Base-by-base conservation (phyloP, 2,113 vertebrate species). In the Cyanoderma ruficeps region DNA sequence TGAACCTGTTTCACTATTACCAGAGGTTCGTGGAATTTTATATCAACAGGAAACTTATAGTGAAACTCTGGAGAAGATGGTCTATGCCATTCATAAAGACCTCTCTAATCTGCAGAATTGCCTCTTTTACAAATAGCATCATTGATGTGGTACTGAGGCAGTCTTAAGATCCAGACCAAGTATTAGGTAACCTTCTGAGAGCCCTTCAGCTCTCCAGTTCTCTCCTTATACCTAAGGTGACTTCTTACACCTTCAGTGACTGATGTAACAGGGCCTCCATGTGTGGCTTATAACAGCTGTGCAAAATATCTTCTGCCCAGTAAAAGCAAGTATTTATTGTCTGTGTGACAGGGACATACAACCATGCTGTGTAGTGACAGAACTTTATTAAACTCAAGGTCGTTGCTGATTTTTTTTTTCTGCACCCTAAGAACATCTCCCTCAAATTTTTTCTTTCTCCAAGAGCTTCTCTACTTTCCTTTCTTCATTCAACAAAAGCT, bases 31-130 rank as follows among this genome's bases (percentile, higher is more conserved):
- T 69, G 35, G 39, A 55, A 83, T 74, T 80, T 31, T 7, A 8
- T 9, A 69, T 57, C 17, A 72, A 23, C 7, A 53, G 22, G 3
- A 1, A 0, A 7, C 8, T 69, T 28, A 49, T 0, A 9, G 17
- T 64, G 49, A 90, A 96, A 75, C 27, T 31, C 33, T 71, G 30
- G 23, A 79, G 56, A 75, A 70, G 31, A 50, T 37, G 13, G 3
- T 49, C 22, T 61, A 27, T 53, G 14, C 4, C 46, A 71, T 33
- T 75, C 16, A 56, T 68, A 68, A 59, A 64, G 35, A 49, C 9
- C 4, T 69, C 27, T 6, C 0, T 33, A 55, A 68, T 67, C 61
- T 57, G 39, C 39, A 88, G 53, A 78, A 88, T 37, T 53, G 19
- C 5, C 22, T 64, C 28, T 53, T 1, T 60, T n/a, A 83, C 9